These are phyloP conservation scores for Nemoura dubitans DNA, from an alignment of 2,888 invertebrate species.

Conservation along the genomic window DNA sequence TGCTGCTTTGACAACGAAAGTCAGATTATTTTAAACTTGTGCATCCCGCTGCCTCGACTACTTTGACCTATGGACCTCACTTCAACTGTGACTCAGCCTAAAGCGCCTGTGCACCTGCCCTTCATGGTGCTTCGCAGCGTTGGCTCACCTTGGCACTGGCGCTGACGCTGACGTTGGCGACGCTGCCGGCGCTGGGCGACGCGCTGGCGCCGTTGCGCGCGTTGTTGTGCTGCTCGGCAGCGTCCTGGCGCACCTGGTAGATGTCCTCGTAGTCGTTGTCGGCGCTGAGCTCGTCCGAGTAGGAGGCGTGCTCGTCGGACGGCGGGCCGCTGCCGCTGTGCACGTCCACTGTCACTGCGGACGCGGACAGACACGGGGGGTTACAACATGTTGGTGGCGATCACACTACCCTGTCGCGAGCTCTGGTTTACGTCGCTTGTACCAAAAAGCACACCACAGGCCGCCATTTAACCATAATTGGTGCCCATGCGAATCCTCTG, in stretches of 20 bases:
- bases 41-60: no score
- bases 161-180: constrained; percentile 79
- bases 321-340: constrained; percentile 74
- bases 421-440: no score
- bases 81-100: no score
- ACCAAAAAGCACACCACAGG: no score
- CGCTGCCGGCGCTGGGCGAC: constrained; percentile 55
- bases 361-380: not conserved
- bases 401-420: no score
- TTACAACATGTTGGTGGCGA: no score
- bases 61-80: no score
- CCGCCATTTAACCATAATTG: no score
- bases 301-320: constrained; percentile 70
- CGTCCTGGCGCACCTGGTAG: constrained; percentile 74
- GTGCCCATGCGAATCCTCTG: no score
- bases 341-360: constrained; percentile 83
- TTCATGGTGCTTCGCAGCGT: not conserved
- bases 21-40: no score
- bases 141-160: constrained; percentile 54
- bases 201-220: constrained; percentile 31
- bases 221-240: constrained; percentile 52
- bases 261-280: constrained; percentile 80
- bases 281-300: constrained; percentile 60
- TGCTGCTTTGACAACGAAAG: no score
- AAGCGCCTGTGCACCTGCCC: no score